Conservation (phyloP, 2,113 vertebrate genomes). For the Etheostoma cragini region DNA sequence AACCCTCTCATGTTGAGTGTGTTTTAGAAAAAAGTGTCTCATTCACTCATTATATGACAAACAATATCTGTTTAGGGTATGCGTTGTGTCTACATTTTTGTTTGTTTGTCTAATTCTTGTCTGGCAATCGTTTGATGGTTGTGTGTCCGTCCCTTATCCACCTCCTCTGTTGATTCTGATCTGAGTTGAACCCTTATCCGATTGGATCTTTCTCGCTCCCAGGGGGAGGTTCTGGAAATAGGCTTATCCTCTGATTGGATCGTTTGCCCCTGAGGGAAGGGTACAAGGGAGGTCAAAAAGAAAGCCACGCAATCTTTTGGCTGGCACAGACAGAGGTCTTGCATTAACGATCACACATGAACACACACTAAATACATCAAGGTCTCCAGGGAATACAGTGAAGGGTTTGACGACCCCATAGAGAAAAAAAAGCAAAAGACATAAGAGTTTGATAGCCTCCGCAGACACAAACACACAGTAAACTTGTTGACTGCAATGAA, state of each 20-base stretch:
- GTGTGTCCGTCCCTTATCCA: conserved; percentile 50
- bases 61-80: background rate
- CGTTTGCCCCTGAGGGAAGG: conserved; percentile 75
- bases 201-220: conserved; percentile 75
- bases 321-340: conserved; percentile 43
- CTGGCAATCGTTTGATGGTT: conserved; percentile 32
- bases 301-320: conserved; percentile 66
- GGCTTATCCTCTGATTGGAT: conserved; percentile 82
- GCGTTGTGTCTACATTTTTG: conserved; percentile 12
- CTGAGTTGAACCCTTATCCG: conserved; percentile 78
- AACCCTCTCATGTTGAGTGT: conserved; percentile 22
- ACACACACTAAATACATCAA: conserved; percentile 52
- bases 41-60: conserved; percentile 37
- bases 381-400: conserved; percentile 56
- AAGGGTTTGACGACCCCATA: conserved; percentile 57
- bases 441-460: conserved; percentile 32
- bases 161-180: conserved; percentile 72
- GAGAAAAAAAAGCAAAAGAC: conserved; percentile 49
- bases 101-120: conserved; percentile 36
- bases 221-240: conserved; percentile 79
- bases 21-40: conserved; percentile 1
- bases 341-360: conserved; percentile 41
- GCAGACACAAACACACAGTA: conserved; percentile 8
- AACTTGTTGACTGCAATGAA: conserved; percentile 33
- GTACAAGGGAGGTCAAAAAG: conserved; percentile 77